These are phyloP conservation scores for Neofelis nebulosa DNA, from an alignment of 2,113 vertebrate species.

Conservation along the genomic window DNA sequence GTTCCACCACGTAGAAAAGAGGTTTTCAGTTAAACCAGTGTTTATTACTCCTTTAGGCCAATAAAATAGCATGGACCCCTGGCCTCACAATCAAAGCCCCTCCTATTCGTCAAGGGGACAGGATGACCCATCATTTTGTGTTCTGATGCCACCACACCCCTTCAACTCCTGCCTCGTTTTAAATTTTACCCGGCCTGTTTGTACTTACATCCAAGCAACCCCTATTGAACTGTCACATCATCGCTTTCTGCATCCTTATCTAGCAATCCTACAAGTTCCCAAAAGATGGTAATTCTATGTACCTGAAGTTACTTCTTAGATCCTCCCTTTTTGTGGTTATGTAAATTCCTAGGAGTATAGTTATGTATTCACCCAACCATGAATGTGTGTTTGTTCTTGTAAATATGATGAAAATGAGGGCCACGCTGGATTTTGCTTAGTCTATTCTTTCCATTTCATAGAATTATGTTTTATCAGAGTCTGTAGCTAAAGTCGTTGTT, in stretches of 20 bases:
- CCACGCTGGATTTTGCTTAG: background rate
- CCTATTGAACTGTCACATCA: background rate
- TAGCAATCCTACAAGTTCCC: background rate
- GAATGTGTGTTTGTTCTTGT: background rate
- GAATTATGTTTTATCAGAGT: background rate
- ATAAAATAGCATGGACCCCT: background rate
- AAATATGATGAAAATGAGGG: background rate
- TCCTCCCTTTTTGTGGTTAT: background rate
- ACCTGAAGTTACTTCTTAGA: background rate
- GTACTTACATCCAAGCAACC: background rate
- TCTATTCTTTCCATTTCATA: background rate
- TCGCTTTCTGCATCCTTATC: background rate
- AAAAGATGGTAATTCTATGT: background rate
- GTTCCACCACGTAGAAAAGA: background rate
- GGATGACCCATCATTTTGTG: accelerated
- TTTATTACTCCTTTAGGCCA: background rate
- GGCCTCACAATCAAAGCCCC: background rate
- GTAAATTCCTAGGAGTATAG: too few species aligned
- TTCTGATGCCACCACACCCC: background rate
- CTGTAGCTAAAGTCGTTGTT: background rate
- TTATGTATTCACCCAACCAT: background rate
- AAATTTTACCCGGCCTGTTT: background rate
- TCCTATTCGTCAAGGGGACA: background rate
- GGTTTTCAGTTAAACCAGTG: background rate
- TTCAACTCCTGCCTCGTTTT: background rate